Evolutionary conservation across 2,888 invertebrate genomes (phyloP).

Genomic region (Biston betularia): DNA sequence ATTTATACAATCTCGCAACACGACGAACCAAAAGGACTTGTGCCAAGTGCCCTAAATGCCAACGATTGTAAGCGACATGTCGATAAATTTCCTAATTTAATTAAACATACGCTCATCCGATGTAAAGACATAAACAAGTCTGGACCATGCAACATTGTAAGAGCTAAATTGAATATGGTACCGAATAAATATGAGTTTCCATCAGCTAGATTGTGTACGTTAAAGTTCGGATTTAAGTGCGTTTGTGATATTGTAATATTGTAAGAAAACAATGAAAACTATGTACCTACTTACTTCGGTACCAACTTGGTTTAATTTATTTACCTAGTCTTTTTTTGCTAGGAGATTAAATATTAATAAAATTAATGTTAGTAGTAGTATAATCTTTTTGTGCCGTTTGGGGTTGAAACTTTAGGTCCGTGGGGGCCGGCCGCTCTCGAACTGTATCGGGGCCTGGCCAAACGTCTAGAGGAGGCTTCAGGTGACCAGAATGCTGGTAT

Average conservation of each 20-base stretch:
- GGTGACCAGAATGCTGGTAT: no score
- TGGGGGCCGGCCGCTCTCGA: no score
- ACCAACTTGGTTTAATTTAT: neutral
- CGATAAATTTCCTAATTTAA: constrained; percentile 77
- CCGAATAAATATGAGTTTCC: constrained; percentile 36
- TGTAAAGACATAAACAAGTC: constrained; percentile 59
- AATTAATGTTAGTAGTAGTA: no score
- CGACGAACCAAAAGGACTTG: constrained; percentile 22
- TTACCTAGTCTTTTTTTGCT: neutral
- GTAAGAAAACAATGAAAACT: constrained; percentile 1
- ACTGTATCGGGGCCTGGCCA: no score
- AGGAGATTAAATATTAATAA: no score
- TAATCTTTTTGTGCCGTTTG: no score
- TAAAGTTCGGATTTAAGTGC: constrained; percentile 25
- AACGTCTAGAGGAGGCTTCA: no score
- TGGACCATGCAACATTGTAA: constrained; percentile 54
- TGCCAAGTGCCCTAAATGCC: constrained; percentile 64
- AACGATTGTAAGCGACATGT: constrained; percentile 53
- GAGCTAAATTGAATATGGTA: constrained; percentile 31
- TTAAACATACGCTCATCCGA: constrained; percentile 61
- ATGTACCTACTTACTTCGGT: neutral
- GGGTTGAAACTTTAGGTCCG: no score
- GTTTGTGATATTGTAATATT: constrained; percentile 14
- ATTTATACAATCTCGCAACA: constrained; percentile 21
- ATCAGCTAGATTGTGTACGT: constrained; percentile 44